Conservation (phyloP, 2,888 invertebrate species). For the Lepidocyrtinus sp. region DNA sequence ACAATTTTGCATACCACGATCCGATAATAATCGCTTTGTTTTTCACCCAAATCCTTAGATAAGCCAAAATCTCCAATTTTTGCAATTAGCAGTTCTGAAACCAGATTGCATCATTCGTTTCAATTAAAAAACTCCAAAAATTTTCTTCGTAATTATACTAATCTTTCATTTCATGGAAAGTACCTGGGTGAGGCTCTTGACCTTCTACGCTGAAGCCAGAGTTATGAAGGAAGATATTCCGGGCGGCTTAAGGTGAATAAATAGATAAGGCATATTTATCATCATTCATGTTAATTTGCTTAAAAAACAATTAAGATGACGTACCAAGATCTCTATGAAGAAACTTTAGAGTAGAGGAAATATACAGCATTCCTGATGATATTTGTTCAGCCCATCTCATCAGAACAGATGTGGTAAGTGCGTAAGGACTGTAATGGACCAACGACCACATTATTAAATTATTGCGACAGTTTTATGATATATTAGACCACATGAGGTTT, state of each 20-base stretch:
- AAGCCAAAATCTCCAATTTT: constrained; percentile 62
- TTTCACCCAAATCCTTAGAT: constrained; percentile 33
- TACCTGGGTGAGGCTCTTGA: neutral
- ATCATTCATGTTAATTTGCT: no score
- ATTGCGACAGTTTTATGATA: neutral
- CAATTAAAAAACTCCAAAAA: no score
- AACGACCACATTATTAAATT: neutral
- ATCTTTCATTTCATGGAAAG: no score
- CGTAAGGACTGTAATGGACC: no score
- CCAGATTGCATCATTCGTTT: no score
- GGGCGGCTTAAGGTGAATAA: constrained; percentile 59
- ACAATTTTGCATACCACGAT: constrained; percentile 26
- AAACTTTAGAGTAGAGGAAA: no score
- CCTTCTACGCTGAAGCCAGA: neutral
- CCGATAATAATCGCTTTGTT: constrained; percentile 34
- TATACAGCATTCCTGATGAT: constrained; percentile 50
- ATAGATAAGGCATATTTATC: no score
- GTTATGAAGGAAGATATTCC: constrained; percentile 53
- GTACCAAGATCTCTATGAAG: no score
- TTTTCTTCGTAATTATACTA: no score
- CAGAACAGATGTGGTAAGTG: constrained; percentile 36
- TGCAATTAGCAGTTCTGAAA: constrained; percentile 14
- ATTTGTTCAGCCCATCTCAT: constrained; percentile 59
- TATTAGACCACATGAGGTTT: neutral
- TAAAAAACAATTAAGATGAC: no score